Conservation (phyloP, 2,797 vertebrate genomes). For the Myotis findleyi region DNA sequence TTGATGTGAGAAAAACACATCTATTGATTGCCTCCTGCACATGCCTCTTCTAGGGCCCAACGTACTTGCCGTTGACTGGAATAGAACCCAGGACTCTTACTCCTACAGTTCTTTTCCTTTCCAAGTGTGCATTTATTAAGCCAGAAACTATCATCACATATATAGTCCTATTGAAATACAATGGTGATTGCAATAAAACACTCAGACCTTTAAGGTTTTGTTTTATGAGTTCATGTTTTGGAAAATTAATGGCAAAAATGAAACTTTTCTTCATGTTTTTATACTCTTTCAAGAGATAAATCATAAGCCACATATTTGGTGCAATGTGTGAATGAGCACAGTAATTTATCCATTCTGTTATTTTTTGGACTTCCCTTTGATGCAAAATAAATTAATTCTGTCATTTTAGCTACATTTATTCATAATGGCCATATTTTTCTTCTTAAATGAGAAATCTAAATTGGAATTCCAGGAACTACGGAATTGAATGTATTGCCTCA, state of each 20-base stretch:
- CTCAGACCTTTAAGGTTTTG: background rate
- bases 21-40: no score
- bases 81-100: background rate
- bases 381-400: background rate
- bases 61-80: no score
- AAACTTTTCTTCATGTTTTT: background rate
- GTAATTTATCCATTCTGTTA: background rate
- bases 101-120: background rate
- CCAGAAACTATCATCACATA: background rate
- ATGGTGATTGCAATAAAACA: background rate
- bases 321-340: background rate
- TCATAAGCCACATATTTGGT: background rate
- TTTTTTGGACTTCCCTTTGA: background rate
- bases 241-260: background rate
- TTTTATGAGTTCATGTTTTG: background rate
- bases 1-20: no score
- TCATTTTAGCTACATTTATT: background rate
- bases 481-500: background rate
- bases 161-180: background rate
- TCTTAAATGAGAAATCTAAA: background rate
- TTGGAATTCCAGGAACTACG: background rate
- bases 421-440: background rate
- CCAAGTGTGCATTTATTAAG: background rate
- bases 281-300: background rate
- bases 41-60: no score